Evolutionary conservation across 37 sponge, comb jelly and placozoan species (phyloP), one percentile per base, ranked within the genome.

Genomic region (Hexactinellida sp.): DNA sequence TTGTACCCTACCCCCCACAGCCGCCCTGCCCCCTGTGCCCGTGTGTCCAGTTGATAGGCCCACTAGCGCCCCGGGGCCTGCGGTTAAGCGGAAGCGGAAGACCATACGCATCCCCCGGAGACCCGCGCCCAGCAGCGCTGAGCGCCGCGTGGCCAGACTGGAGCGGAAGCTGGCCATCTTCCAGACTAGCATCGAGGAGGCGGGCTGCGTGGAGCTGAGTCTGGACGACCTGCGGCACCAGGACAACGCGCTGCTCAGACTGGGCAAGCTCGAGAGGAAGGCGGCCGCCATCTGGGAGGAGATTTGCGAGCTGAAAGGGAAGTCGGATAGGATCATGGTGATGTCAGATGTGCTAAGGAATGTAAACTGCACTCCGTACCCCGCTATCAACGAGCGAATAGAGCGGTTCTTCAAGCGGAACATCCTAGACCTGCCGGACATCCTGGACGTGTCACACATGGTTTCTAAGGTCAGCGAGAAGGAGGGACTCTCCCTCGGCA

Each of bases 221-320:
- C 76, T 63, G 3, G 76, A 63, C 28, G 76, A 63, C 76, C 30
- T 63, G 32, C 3, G 34, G 13, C 5, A 63, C 76, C 19, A 63
- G 30, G 34, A n/a, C 28, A 63, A 63, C 76, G 3, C 76, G 5
- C 76, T 63, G 25, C 28, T 25, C 19, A 63, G 76, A 63, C 76
- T 63, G 19, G 13, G 30, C 34, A 10, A n/a, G 76, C 76, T 63
- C 19, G 76, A 63, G 76, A 63, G 13, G 76, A 63, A 63, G 76
- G 76, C 76, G 5, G 76, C 76, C 3, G 28, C 1, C 19, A 63
- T 63, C 34, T 63, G 76, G 76, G 76, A 63, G 30, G 5, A 63
- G 76, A 63, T 63, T 23, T 63, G 76, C 13, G 76, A 63, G 76
- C 76, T 63, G 76, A 63, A 63, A 63, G 76, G 76, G 5, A 63